Conservation (phyloP, 2,113 vertebrate species). For the Malurus alboscapulatus region DNA sequence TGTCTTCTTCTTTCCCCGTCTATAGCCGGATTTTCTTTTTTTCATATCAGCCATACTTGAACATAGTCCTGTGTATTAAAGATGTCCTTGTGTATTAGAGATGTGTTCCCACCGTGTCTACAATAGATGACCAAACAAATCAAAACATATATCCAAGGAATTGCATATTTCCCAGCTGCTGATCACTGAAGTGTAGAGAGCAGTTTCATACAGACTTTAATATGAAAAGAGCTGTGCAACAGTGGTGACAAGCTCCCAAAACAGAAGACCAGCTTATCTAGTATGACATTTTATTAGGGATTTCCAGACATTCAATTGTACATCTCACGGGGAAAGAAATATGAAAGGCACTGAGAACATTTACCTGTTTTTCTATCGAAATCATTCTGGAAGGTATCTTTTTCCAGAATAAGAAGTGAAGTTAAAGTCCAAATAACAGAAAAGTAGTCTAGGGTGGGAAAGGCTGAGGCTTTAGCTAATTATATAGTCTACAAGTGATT, state of each 20-base stretch:
- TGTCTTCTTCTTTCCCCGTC: not conserved
- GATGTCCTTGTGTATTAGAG: not conserved
- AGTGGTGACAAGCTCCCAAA: not conserved
- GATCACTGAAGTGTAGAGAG: not conserved
- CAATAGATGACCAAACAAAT: not conserved
- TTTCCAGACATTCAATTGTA: not conserved
- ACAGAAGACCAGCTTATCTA: not conserved
- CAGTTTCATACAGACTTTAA: not conserved
- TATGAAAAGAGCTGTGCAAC: not conserved
- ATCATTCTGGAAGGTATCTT: not conserved
- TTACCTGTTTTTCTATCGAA: not conserved
- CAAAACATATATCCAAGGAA: not conserved
- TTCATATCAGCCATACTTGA: not conserved
- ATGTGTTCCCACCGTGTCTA: not conserved
- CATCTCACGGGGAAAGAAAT: not conserved
- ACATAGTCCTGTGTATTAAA: not conserved
- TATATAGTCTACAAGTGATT: not conserved
- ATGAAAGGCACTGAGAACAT: not conserved
- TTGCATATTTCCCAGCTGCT: not conserved
- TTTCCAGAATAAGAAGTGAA: not conserved
- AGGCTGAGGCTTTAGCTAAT: constrained; percentile 16
- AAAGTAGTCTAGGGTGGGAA: not conserved
- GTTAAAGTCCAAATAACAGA: constrained; percentile 26
- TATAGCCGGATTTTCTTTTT: not conserved
- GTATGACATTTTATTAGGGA: not conserved